Percentiles rank a stretch among this genome's conserved stretches.
Conservation (phyloP, 2,888 invertebrate genomes). For the Yponomeuta plumbellus region DNA sequence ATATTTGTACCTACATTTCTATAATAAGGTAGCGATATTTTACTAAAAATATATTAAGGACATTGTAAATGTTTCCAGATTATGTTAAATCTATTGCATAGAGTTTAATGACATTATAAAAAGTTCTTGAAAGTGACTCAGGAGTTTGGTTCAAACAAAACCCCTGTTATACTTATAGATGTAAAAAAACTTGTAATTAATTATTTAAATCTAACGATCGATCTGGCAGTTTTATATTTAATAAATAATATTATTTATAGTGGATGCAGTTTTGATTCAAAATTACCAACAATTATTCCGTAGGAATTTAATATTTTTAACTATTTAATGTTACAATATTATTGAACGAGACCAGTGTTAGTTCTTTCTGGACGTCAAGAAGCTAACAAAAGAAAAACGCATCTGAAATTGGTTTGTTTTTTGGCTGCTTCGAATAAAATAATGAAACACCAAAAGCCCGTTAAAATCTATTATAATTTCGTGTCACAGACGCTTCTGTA, state of each 20-base stretch:
- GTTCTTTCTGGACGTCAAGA: no score
- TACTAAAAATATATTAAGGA: constrained; percentile 37
- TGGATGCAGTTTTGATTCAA: constrained; percentile 19
- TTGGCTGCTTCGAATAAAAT: not conserved
- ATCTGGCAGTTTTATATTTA: constrained; percentile 68
- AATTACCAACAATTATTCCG: no score
- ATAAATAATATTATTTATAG: constrained; percentile 58
- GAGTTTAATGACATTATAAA: constrained; percentile 48
- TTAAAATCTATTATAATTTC: not conserved
- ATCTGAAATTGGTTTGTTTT: constrained; percentile 1
- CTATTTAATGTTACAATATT: no score
- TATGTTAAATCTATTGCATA: constrained; percentile 67
- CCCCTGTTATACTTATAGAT: constrained; percentile 43
- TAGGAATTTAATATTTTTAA: no score
- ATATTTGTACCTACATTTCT: constrained; percentile 20
- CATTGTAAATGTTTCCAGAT: constrained; percentile 56
- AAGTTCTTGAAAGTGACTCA: constrained; percentile 5
- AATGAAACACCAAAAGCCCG: not conserved
- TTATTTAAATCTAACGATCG: constrained; percentile 28
- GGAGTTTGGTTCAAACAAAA: constrained; percentile 40
- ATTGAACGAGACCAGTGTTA: no score
- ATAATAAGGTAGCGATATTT: constrained; percentile 34
- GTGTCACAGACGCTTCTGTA: not conserved
- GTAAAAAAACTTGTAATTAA: constrained; percentile 33
- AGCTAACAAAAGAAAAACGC: not conserved